phyloP scores from a whole-genome alignment of 2,888 invertebrate species.

The Folsomia manolachei region DNA sequence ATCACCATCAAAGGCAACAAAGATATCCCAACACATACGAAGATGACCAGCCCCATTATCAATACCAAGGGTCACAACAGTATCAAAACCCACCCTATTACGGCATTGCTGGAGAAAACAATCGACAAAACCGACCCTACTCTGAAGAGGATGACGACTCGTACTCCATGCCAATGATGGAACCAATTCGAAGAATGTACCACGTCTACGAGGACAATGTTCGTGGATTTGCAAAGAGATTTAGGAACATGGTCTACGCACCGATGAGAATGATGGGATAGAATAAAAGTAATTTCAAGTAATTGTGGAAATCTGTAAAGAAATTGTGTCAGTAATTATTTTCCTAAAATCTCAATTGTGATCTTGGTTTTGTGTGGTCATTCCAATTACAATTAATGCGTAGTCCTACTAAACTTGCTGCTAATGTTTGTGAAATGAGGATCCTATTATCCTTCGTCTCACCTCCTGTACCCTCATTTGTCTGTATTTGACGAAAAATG shows the following conservation, averaged over 20 bases:
- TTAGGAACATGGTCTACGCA: constrained; percentile 30
- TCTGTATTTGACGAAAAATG: neutral
- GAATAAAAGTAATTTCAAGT: constrained; percentile 26
- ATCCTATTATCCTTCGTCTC: neutral
- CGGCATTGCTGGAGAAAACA: neutral
- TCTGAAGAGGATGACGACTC: neutral
- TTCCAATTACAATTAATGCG: neutral
- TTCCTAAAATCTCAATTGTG: neutral
- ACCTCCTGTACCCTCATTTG: neutral
- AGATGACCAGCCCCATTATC: neutral
- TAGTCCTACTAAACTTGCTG: neutral
- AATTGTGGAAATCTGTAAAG: constrained; percentile 14
- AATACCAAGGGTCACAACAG: neutral
- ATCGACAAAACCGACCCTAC: neutral
- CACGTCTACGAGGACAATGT: constrained; percentile 32
- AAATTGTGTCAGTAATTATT: neutral
- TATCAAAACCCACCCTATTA: constrained; percentile 5
- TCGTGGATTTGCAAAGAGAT: constrained; percentile 22
- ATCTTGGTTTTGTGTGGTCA: neutral
- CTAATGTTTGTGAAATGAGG: too few relatives aligned
- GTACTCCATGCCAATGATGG: constrained; percentile 23
- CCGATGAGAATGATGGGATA: constrained; percentile 33
- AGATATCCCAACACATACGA: neutral
- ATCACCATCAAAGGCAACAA: neutral
- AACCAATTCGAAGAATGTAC: constrained; percentile 24